These are phyloP conservation scores for Homarus gammarus DNA, from an alignment of 2,888 invertebrate genomes.

Conservation along the genomic window DNA sequence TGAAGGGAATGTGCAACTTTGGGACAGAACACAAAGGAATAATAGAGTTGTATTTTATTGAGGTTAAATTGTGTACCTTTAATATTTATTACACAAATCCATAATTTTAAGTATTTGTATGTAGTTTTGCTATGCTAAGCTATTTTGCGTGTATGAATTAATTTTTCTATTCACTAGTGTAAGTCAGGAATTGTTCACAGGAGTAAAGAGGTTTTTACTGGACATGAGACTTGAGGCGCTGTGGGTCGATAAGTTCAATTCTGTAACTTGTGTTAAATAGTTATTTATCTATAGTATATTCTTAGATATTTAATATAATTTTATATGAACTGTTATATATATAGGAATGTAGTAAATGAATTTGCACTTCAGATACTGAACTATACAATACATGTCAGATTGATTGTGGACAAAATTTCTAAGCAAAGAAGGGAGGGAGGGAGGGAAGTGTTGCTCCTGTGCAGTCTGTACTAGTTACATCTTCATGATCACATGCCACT, in stretches of 20 bases:
- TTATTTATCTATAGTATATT: background rate
- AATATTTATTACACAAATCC: slow-evolving; percentile 53
- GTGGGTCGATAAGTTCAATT: background rate
- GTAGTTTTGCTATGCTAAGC: slow-evolving; percentile 51
- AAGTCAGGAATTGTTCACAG: slow-evolving; percentile 9
- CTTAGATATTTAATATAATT: background rate
- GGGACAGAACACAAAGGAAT: slow-evolving; percentile 21
- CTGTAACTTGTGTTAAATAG: background rate
- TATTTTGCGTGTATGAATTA: slow-evolving; percentile 42
- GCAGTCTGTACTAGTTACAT: background rate
- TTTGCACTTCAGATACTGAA: background rate
- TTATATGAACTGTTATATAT: background rate
- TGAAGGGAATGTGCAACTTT: slow-evolving; percentile 45
- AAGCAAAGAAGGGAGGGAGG: background rate
- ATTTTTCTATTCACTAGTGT: slow-evolving; percentile 37
- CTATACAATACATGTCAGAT: background rate
- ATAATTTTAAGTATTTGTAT: slow-evolving; percentile 45
- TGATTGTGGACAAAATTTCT: background rate
- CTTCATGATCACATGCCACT: background rate
- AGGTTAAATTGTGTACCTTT: slow-evolving; percentile 38
- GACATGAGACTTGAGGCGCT: slow-evolving; percentile 1
- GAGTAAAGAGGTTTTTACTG: slow-evolving; percentile 4
- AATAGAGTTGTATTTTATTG: slow-evolving; percentile 39
- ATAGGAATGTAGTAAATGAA: background rate
- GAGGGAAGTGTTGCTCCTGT: background rate